Evolutionary conservation across 2,888 invertebrate species (phyloP).

Genomic region (Dryobota labecula): DNA sequence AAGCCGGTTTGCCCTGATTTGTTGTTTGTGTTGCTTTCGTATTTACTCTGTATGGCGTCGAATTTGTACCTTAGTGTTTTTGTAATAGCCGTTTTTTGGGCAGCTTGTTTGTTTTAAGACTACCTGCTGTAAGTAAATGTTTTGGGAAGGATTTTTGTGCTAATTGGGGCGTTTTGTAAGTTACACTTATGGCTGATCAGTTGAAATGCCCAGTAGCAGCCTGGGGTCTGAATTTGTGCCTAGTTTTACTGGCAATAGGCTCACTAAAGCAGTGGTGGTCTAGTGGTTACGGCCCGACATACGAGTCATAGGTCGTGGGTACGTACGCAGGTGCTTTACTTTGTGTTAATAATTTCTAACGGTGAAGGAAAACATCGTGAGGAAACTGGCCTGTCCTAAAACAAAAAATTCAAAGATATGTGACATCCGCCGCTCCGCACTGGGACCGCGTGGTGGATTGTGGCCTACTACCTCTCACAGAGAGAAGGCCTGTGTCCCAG

Average conservation of each 20-base stretch:
- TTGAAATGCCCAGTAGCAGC: background rate
- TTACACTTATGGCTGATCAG: background rate
- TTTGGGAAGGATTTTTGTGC: constrained; percentile 13
- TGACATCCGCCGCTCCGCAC: no score
- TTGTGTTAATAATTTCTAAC: no score
- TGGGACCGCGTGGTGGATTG: no score
- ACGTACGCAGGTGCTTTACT: no score
- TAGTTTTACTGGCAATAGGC: background rate
- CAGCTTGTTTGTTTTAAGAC: constrained; percentile 7
- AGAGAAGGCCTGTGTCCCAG: no score
- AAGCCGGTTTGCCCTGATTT: constrained; percentile 36
- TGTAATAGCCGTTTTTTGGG: constrained; percentile 4
- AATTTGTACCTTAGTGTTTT: constrained; percentile 34
- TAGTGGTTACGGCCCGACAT: no score
- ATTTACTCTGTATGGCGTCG: constrained; percentile 34
- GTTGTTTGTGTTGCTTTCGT: constrained; percentile 28
- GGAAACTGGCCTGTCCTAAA: no score
- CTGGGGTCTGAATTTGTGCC: background rate
- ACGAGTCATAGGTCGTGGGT: no score
- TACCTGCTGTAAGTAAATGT: constrained; percentile 9
- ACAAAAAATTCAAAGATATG: no score
- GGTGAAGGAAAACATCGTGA: no score
- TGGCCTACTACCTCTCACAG: no score
- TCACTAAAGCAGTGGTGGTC: no score
- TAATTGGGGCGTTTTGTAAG: constrained; percentile 3